These are phyloP conservation scores for Hozukius guyotensis DNA, from an alignment of 2,797 vertebrate genomes.

Conservation along the genomic window DNA sequence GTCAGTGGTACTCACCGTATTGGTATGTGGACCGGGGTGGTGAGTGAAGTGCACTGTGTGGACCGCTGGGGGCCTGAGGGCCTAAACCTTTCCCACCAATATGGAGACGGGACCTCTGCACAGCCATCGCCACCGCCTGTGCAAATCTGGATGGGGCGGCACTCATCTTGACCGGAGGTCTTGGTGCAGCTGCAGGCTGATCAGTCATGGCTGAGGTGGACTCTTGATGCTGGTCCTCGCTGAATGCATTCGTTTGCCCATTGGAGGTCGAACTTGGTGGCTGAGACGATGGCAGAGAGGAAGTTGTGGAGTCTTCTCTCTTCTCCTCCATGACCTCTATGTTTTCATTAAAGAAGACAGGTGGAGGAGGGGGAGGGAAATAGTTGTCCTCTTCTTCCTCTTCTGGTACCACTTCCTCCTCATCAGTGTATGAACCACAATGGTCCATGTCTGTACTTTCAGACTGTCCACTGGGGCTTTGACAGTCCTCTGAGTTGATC, in stretches of 20 bases:
- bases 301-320: neutral
- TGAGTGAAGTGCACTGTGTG: slow-evolving; percentile 33
- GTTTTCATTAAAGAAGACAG: slow-evolving; percentile 57
- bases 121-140: slow-evolving; percentile 87
- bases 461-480: neutral
- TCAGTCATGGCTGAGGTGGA: neutral
- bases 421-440: neutral
- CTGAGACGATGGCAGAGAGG: neutral
- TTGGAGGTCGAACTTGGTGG: neutral
- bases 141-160: slow-evolving; percentile 87
- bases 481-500: slow-evolving; percentile 57
- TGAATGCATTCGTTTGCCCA: accelerated
- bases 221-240: neutral
- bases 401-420: neutral
- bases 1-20: slow-evolving; percentile 61
- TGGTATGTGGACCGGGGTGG: slow-evolving; percentile 37
- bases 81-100: slow-evolving; percentile 67
- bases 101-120: slow-evolving; percentile 83
- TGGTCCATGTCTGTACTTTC: neutral
- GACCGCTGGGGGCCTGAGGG: neutral
- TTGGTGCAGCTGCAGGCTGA: slow-evolving; percentile 64
- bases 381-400: slow-evolving; percentile 11
- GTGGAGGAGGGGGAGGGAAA: slow-evolving; percentile 74
- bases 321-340: neutral
- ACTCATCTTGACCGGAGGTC: slow-evolving; percentile 52